Evolutionary conservation across 2,113 vertebrate species (phyloP).

Genomic region (Cephalopterus ornatus): DNA sequence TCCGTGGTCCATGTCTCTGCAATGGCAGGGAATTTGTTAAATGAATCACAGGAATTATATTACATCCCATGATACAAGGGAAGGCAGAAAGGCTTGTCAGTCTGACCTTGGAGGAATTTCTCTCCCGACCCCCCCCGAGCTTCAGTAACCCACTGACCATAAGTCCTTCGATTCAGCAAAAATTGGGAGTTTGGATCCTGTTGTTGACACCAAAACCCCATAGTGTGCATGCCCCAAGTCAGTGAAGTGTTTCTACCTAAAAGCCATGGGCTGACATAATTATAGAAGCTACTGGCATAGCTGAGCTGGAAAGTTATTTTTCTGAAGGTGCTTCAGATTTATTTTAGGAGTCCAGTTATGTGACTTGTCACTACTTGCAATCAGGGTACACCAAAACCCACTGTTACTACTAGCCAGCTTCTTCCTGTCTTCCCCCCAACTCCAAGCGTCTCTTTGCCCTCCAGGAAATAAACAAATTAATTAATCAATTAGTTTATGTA

Average conservation of each 20-base stretch:
- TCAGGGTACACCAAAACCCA: not conserved
- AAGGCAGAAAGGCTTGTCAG: conserved; percentile 40
- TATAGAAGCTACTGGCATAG: not conserved
- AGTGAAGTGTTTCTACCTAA: not conserved
- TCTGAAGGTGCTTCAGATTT: not conserved
- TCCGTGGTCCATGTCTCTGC: not conserved
- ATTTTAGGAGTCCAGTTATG: not conserved
- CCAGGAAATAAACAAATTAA: not conserved
- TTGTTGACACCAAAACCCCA: not conserved
- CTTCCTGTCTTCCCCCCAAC: not conserved
- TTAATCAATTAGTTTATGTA: not conserved
- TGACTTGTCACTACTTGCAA: not conserved
- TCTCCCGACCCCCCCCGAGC: not conserved
- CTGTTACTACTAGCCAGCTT: not conserved
- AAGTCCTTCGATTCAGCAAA: not conserved
- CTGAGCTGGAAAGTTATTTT: not conserved
- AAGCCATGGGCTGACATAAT: not conserved
- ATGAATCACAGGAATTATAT: conserved; percentile 60
- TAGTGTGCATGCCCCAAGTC: fast-evolving
- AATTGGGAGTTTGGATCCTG: not conserved
- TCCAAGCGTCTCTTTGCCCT: not conserved
- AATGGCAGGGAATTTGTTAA: conserved; percentile 41
- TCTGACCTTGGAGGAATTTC: conserved; percentile 43
- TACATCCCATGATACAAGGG: conserved; percentile 51
- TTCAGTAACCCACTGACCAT: not conserved